A percentile compares a stretch with the other conserved stretches of the same genome.
phyloP scores from a whole-genome alignment of 2,797 vertebrate genomes.

The Melanotaenia parkinsoni region DNA sequence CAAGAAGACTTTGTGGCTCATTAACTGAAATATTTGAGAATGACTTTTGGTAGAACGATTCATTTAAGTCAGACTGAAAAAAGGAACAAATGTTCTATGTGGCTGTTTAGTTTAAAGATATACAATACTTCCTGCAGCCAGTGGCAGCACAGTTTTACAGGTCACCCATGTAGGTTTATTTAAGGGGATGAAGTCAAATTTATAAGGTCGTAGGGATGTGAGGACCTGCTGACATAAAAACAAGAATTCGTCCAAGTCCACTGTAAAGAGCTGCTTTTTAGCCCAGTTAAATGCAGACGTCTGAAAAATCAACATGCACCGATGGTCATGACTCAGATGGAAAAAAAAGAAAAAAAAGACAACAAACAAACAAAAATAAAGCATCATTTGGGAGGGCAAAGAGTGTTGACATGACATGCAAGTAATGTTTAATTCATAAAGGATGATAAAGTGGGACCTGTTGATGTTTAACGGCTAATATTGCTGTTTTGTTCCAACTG shows the following conservation, averaged over 20 bases:
- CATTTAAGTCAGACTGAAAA: too few species aligned
- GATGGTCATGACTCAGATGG: background rate
- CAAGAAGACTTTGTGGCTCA: too few species aligned
- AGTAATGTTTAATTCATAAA: conserved; percentile 2
- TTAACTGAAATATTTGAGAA: too few species aligned
- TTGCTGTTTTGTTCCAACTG: conserved; percentile 5
- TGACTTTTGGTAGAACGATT: too few species aligned
- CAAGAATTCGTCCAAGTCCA: background rate
- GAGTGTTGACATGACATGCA: background rate
- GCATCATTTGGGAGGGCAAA: background rate
- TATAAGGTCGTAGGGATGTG: too few species aligned
- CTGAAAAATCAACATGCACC: conserved; percentile 3
- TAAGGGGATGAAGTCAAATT: background rate
- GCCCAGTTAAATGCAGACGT: background rate
- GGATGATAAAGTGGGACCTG: background rate
- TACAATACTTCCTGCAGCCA: too few species aligned
- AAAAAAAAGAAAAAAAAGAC: conserved; percentile 3
- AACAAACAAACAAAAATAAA: background rate
- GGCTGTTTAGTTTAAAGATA: background rate
- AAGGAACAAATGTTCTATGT: too few species aligned
- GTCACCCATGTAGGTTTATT: too few species aligned
- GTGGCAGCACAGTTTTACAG: too few species aligned
- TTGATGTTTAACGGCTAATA: conserved; percentile 23
- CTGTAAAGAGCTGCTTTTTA: background rate
- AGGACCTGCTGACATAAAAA: background rate